Base-by-base conservation (phyloP, 2,113 vertebrate genomes). In the Chaenogobius annularis region DNA sequence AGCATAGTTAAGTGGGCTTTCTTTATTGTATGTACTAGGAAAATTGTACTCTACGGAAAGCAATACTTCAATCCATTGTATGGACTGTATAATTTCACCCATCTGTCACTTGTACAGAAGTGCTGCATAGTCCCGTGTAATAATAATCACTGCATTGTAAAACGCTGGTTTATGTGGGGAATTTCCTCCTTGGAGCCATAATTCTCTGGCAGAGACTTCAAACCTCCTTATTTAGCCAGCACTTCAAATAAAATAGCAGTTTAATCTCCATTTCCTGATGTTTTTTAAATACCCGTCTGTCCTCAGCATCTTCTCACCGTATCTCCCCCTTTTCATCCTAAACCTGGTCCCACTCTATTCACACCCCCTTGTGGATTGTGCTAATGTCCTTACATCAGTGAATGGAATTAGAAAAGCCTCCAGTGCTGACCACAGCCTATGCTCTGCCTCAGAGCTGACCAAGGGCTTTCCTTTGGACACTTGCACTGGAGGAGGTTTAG, bases 391-490 rank as follows among this genome's bases (percentile, higher is more conserved):
- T 71, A 76, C 63, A 75, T 69, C 68, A 12, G 22, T 78, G 63
- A 2, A 11, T 40, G 66, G 43, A 10, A 48, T 48, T 62, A 74
- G 63, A 65, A 73, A 77, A 19, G 47, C 66, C 54, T 72, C 40
- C 70, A 65, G 68, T 79, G 78, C 84, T 83, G 78, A 86, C 72
- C 37, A 46, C 66, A 79, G 67, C 56, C 70, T 1, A 15, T 10
- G 59, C 70, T 2, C 26, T 10, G 54, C 61, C 67, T 61, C 20
- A 22, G 19, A 71, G 82, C 80, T 85, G 80, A 86, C 70, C 50
- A 66, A 61, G 75, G 64, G 61, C 68, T 81, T 83, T 77, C 44
- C 65, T 80, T 82, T 75, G 69, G 72, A 54, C 65, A 66, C 48
- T 56, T 40, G 58, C 64, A 69, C 75, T 15, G 19, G 23, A 65